Percentiles rank a stretch among this genome's conserved stretches.
Conservation (phyloP, 2,888 invertebrate genomes). For the Eubasilissa splendida region DNA sequence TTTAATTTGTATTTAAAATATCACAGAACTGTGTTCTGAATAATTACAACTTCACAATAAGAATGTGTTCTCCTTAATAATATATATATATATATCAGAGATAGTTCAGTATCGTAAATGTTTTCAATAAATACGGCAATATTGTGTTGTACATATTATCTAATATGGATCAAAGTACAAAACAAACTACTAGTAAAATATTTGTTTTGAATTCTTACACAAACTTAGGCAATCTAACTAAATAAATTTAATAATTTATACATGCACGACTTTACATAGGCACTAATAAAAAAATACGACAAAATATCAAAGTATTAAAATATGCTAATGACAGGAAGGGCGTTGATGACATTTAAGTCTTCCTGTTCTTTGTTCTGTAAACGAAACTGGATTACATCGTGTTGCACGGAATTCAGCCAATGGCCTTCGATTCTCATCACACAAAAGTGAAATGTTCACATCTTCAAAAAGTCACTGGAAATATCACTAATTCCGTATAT, state of each 20-base stretch:
- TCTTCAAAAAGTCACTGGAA: conserved; percentile 39
- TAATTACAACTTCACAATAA: no score
- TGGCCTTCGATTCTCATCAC: conserved; percentile 40
- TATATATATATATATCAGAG: no score
- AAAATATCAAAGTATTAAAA: background rate
- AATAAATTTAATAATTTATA: background rate
- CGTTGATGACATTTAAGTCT: conserved; percentile 41
- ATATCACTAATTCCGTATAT: conserved; percentile 30
- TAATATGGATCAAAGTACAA: no score
- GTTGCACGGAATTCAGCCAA: conserved; percentile 13
- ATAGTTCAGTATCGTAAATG: no score
- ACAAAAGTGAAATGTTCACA: conserved; percentile 34
- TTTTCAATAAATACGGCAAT: no score
- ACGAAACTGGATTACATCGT: conserved; percentile 43
- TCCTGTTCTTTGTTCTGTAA: conserved; percentile 47
- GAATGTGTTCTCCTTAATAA: no score
- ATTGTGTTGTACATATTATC: no score
- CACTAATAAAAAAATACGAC: background rate
- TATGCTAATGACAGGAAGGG: conserved; percentile 39
- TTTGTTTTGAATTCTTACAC: no score
- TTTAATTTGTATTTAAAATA: no score
- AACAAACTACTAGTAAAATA: no score
- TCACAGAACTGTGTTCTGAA: no score
- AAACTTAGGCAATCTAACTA: no score
- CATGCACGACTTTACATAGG: background rate